Evolutionary conservation across 2,113 vertebrate species (phyloP), one percentile per base, ranked within the genome.

Genomic region (Labeo catla): DNA sequence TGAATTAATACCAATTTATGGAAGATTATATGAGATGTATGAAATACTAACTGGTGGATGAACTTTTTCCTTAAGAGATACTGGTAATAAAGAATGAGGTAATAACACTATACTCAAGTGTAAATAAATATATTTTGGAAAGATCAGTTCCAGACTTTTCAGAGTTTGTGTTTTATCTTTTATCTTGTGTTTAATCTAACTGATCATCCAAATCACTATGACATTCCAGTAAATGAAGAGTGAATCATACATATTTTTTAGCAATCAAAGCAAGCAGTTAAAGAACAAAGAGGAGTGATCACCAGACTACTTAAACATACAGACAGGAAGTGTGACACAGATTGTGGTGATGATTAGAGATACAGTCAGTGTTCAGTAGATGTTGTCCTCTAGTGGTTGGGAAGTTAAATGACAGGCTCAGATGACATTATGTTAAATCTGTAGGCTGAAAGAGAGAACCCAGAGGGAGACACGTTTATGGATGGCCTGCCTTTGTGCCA

Each of bases 41-140:
- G 86, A 85, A 92, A 88, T 89, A 93, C 86, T 88, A 88, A 85
- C 87, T 91, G 68, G 50, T 94, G 86, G 81, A 86, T 89, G 81
- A 91, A 84, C 77, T 87, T 21, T 81, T 90, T 87, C 86, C 88
- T 91, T 91, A 76, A 89, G 87, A 87, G 74, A 86, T 84, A 84
- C 21, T 90, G 89, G 85, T 87, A 83, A 90, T 86, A 87, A 74
- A 86, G 82, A 73, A 23, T 39, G 9, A 86, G 78, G 91, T 93
- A 80, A 89, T 93, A 93, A 94, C 90, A 91, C 74, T 80, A 86
- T 80, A 86, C 85, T 89, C 89, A 90, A 87, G 90, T 95, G 95
- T 95, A 94, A 95, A 96, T 95, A 96, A 96, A 95, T 89, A 19
- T 89, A 86, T 89, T 94, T 87, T 91, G 84, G 90, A 93, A 86